Conservation (phyloP, 2,888 invertebrate genomes). For the Stictocephala bisonia region DNA sequence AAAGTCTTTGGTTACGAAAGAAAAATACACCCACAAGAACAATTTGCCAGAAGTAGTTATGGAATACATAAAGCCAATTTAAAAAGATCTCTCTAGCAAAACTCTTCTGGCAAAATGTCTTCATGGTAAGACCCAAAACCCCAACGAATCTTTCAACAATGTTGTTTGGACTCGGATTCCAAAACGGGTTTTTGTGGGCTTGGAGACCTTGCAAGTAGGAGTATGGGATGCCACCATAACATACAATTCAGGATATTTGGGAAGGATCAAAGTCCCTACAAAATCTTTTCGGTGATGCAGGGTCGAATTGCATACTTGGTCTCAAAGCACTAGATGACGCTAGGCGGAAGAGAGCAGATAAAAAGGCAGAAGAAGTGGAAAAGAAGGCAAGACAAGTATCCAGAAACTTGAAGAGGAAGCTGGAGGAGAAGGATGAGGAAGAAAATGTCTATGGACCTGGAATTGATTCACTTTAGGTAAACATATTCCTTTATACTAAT, state of each 20-base stretch:
- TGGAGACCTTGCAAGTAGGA: slow-evolving; percentile 10
- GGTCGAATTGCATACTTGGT: neutral
- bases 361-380: too few species aligned
- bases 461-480: neutral
- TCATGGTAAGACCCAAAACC: slow-evolving; percentile 14
- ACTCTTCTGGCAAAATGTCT: neutral
- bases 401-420: neutral
- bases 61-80: slow-evolving; percentile 2
- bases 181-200: slow-evolving; percentile 5
- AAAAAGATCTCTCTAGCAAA: neutral
- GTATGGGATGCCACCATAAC: neutral
- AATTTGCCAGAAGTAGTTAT: neutral
- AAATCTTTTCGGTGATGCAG: slow-evolving; percentile 1
- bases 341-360: neutral
- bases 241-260: neutral
- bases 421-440: slow-evolving; percentile 7
- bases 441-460: neutral
- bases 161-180: slow-evolving; percentile 1
- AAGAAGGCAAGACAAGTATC: neutral
- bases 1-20: slow-evolving; percentile 22
- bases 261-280: neutral
- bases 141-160: too few species aligned
- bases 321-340: neutral
- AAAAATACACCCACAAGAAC: slow-evolving; percentile 11
- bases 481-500: neutral